Evolutionary conservation across 2,797 vertebrate species (phyloP), one percentile per base, ranked within the genome.

Genomic region (Pipistrellus nathusii): DNA sequence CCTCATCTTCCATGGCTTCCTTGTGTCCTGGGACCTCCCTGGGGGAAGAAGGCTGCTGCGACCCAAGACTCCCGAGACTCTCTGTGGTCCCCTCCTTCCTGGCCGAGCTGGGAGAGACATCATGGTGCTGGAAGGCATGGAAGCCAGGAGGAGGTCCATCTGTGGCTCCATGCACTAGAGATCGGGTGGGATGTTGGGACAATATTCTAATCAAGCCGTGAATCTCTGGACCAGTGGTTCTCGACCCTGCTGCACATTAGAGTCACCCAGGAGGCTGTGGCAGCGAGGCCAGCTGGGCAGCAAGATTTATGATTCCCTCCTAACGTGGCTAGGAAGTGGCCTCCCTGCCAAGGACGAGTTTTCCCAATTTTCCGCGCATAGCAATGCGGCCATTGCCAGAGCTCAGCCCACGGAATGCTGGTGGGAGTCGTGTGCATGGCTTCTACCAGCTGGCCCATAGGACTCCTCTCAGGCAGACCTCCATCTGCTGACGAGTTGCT

Each of bases 271-370:
- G 86, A 92, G 71, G 84, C 57, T 53, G 82, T n/a, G 62, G 94
- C 46, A 44, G 62, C 30, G 75, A 46, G 46, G 73, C 73, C 90
- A 96, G 75, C 32, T 92, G 62, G 87, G 68, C 81, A 64, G 77
- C 41, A 41, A 66, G 68, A 55, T 71, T 84, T 68, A 77, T 20
- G 66, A 48, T 32, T 73, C 73, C 69, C 51, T 82, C 21, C 17
- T 46, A 44, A 9, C 32, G 23, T 77, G 89, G n/a, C 93, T 68
- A n/a, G 38, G 44, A 92, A 81, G 68, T 53, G 35, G 57, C 68
- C 44, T 72, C 81, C 35, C 46, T 86, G 59, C 89, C 93, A 84
- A 85, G 10, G 30, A 86, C 8, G 59, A 73, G 38, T 68, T 71
- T 51, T 95, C 80, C 89, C 69, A 76, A 73, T 73, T 85, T 92